phyloP scores from a whole-genome alignment of 2,797 vertebrate species.

The Micropoecilia bifurca region DNA sequence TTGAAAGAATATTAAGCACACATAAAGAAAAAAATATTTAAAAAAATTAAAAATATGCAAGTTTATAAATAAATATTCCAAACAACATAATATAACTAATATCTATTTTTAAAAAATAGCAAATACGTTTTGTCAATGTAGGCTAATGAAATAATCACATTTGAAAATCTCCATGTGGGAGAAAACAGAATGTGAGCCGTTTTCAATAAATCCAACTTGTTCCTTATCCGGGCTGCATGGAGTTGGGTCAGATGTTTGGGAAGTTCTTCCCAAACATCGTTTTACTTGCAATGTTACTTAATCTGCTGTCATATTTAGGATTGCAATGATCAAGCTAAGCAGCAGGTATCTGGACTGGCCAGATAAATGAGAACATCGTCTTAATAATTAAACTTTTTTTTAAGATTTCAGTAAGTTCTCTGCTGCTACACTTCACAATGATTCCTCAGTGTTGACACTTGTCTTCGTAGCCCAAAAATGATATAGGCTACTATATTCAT shows the following conservation, averaged over 20 bases:
- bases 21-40: not conserved
- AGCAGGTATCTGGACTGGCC: not conserved
- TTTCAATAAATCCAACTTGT: not conserved
- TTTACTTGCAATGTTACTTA: not conserved
- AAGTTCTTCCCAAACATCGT: no score
- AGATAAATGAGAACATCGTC: not conserved
- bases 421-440: not conserved
- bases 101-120: not conserved
- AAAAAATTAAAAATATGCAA: not conserved
- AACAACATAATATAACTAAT: not conserved
- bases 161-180: not conserved
- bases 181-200: not conserved
- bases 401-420: not conserved
- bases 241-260: no score
- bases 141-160: not conserved
- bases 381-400: not conserved
- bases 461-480: no score
- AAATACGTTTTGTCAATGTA: not conserved
- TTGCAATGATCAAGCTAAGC: not conserved
- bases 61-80: not conserved
- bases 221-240: not conserved
- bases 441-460: no score
- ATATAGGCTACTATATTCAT: no score
- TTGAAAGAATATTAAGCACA: not conserved
- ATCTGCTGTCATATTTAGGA: not conserved